Percentiles rank a stretch among this genome's conserved stretches.
phyloP scores from a whole-genome alignment of 2,888 invertebrate genomes.

The Oligia strigilis region DNA sequence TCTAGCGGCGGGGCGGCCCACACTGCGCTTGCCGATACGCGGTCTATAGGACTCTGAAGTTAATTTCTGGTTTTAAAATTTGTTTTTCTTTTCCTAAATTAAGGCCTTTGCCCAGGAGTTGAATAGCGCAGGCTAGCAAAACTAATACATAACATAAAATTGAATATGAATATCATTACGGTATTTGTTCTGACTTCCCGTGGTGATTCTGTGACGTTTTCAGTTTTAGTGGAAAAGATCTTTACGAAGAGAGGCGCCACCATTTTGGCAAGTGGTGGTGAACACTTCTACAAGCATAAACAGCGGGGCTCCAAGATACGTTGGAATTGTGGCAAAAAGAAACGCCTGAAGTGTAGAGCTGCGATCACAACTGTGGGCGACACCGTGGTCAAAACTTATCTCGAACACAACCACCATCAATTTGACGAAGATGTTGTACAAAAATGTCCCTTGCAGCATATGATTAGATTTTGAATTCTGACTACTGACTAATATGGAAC shows the following conservation, averaged over 20 bases:
- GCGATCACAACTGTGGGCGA: conserved; percentile 36
- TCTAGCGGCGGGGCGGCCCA: not conserved
- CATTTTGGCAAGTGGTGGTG: conserved; percentile 16
- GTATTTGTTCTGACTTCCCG: not conserved
- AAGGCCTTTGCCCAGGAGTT: not conserved
- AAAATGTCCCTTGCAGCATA: conserved; percentile 1
- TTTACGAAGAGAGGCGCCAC: conserved; percentile 25
- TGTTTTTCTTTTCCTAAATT: not conserved
- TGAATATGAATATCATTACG: not conserved
- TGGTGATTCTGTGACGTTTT: conserved; percentile 9
- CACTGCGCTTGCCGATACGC: not conserved
- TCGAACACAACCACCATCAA: conserved; percentile 21
- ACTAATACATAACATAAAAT: not conserved
- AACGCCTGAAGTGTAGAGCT: conserved; percentile 27
- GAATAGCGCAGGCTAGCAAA: not conserved
- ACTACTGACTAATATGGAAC: not conserved
- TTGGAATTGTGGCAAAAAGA: conserved; percentile 41
- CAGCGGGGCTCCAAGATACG: conserved; percentile 10
- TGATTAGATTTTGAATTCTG: not conserved
- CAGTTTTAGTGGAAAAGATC: conserved; percentile 34
- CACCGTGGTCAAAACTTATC: conserved; percentile 10
- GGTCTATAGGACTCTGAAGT: not conserved
- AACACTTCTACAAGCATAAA: conserved; percentile 36
- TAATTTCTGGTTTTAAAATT: not conserved
- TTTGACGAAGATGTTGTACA: not conserved